Evolutionary conservation across 2,888 invertebrate species (phyloP).

Genomic region (Polydrusus cervinus): DNA sequence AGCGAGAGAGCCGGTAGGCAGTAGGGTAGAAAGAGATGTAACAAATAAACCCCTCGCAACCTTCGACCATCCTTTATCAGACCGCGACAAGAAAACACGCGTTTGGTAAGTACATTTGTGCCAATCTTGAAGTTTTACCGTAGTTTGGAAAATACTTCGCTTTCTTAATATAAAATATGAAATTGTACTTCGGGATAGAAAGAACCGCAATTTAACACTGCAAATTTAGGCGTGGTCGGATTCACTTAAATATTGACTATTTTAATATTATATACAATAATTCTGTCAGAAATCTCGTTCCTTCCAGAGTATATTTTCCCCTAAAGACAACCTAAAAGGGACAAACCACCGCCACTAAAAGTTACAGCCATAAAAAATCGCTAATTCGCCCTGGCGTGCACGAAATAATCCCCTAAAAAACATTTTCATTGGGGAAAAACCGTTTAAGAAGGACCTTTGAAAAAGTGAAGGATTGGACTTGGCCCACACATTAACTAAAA

Average conservation of each 20-base stretch:
- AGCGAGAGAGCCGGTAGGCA: too few species aligned
- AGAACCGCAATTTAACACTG: too few species aligned
- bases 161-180: too few species aligned
- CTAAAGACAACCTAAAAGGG: slow-evolving; percentile 30
- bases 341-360: slow-evolving; percentile 48
- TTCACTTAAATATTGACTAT: not conserved
- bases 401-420: slow-evolving; percentile 51
- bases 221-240: too few species aligned
- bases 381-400: slow-evolving; percentile 49
- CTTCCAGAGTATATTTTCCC: slow-evolving; percentile 12
- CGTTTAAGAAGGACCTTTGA: slow-evolving; percentile 43
- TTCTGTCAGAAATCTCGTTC: slow-evolving; percentile 6
- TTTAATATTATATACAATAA: not conserved
- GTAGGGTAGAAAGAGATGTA: too few species aligned
- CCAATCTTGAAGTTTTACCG: too few species aligned
- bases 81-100: too few species aligned
- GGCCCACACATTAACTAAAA: not conserved
- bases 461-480: not conserved
- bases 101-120: too few species aligned
- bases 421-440: slow-evolving; percentile 43
- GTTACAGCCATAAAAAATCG: slow-evolving; percentile 50
- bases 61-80: too few species aligned
- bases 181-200: too few species aligned
- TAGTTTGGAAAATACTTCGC: too few species aligned
- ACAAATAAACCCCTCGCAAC: too few species aligned